Conservation (phyloP, 1,140 invertebrate species). For the Pentalonia nigronervosa region DNA sequence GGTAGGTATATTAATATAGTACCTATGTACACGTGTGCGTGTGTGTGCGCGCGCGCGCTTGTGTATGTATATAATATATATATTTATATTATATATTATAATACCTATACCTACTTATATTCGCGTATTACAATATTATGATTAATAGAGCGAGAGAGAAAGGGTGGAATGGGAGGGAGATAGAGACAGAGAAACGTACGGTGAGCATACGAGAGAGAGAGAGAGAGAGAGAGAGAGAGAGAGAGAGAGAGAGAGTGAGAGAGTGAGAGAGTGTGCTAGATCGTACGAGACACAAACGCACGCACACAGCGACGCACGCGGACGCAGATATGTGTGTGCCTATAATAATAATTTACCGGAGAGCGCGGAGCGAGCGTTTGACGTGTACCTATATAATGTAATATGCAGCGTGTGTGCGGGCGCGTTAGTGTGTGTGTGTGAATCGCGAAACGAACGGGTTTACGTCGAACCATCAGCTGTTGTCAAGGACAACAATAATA, state of each 20-base stretch:
- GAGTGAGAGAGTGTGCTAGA: background rate
- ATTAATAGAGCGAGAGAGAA: background rate
- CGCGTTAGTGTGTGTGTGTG: background rate
- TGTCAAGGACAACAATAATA: background rate
- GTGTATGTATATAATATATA: too few species aligned
- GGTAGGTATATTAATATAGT: background rate
- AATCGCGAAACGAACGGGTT: slow-evolving; percentile 15
- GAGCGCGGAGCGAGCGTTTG: background rate
- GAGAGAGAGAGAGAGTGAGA: too few species aligned
- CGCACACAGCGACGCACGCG: background rate
- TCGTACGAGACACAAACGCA: background rate
- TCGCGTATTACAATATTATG: background rate
- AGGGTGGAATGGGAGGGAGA: background rate
- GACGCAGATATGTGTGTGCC: background rate
- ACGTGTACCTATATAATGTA: background rate
- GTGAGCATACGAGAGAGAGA: background rate
- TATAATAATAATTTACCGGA: background rate
- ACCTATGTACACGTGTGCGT: background rate
- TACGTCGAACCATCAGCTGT: slow-evolving; percentile 27
- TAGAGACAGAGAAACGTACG: background rate
- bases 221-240: too few species aligned
- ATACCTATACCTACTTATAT: background rate
- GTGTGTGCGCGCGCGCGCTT: too few species aligned
- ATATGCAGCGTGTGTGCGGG: background rate
- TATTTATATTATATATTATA: background rate